Base-by-base conservation (phyloP, 2,113 vertebrate species). In the Orthonyx spaldingii region DNA sequence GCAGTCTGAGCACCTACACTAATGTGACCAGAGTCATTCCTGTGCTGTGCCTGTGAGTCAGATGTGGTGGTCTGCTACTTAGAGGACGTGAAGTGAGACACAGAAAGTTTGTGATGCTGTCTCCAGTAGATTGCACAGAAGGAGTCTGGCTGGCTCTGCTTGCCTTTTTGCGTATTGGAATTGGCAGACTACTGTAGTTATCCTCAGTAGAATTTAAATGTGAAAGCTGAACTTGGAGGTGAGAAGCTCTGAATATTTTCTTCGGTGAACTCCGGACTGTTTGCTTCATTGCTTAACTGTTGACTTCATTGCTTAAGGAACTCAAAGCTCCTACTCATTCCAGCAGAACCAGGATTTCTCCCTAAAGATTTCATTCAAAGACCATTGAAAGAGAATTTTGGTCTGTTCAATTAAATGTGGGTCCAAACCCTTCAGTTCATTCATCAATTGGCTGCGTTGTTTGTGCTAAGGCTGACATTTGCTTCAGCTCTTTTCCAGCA, bases 211-310 rank as follows among this genome's bases (percentile, higher is more conserved):
- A 94, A 93, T 96, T 96, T 74, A 70, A 68, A 96, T 83, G 66
- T 79, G 78, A 93, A 94, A 86, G 93, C 70, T 96, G 90, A 95
- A 87, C 82, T 90, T 85, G 64, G 85, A 91, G 94, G 85, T 94
- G 93, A 93, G 87, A 95, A 86, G 56, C 71, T 64, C 56, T 71
- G 76, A 88, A 53, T 92, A 35, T 94, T 79, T 96, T 91, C 65
- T 84, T 72, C 0, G 7, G 89, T 94, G 64, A 94, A 76, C 42
- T 93, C 64, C 88, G 85, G 68, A 64, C 35, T 56, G 35, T 57
- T 89, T 63, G 41, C 78, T 93, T 93, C 82, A 41, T 87, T 91
- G 74, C 61, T 87, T 71, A 89, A 77, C 79, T 49, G 59, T 89
- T 94, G 76, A 92, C 94, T 96, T 92, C 66, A 26, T 74, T 26